Conservation (phyloP, 2,797 vertebrate genomes). For the Mallotus villosus region DNA sequence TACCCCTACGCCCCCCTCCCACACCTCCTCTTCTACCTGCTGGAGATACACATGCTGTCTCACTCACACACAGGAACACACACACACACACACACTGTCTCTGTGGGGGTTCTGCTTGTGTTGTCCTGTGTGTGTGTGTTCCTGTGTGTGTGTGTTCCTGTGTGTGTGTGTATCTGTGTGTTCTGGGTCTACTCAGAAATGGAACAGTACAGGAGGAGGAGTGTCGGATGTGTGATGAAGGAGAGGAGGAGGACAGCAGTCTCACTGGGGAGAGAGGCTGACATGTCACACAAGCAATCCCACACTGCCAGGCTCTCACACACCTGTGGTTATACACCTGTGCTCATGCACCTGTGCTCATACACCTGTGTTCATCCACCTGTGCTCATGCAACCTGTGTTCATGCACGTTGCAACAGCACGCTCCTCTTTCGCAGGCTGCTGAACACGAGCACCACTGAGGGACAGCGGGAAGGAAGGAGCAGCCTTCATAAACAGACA, state of each 20-base stretch:
- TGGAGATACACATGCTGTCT: constrained; percentile 3
- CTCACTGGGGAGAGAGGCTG: background rate
- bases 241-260: constrained; percentile 24
- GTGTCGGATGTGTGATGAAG: too few relatives aligned
- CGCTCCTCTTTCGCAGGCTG: background rate
- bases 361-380: too few relatives aligned
- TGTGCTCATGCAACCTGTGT: too few relatives aligned
- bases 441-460: constrained; percentile 8
- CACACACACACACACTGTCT: background rate
- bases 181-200: background rate
- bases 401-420: too few relatives aligned
- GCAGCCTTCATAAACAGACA: constrained; percentile 32
- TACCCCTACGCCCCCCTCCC: constrained; percentile 59
- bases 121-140: constrained; percentile 25
- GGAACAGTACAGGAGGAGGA: constrained; percentile 44
- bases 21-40: constrained; percentile 59
- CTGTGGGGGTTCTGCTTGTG: background rate
- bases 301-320: constrained; percentile 49
- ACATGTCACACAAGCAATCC: constrained; percentile 6
- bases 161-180: background rate
- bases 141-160: constrained; percentile 15
- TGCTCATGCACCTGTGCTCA: too few relatives aligned
- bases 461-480: constrained; percentile 20
- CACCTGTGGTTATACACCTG: constrained; percentile 20
- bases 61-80: background rate